Base-by-base conservation (phyloP, 2,888 invertebrate genomes). In the Lasioglossum oenotherae region DNA sequence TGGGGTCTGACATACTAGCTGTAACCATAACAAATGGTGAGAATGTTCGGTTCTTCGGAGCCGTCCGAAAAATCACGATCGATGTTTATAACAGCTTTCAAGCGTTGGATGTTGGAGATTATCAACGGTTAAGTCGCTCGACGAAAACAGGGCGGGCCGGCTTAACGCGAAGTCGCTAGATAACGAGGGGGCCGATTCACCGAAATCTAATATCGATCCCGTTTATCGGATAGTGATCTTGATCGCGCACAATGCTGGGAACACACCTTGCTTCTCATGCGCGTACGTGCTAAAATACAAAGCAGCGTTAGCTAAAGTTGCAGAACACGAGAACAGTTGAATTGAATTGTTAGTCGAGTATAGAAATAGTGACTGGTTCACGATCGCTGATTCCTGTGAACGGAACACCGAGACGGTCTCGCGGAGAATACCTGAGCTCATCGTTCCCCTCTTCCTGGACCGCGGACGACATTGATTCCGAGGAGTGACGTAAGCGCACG, bases 401-500 rank as follows among this genome's bases (percentile, higher is more conserved):
- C 35, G 19, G 38, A 64, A 27, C 46, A 19, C 23, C 44, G 60
- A 71, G 53, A 19, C 35, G 79, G 53, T 79, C 81, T 80, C 67
- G 79, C 27, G 74, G 31, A 44, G 19, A 27, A 27, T 74, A 75
- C 80, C 72, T 78, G 74, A 53, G 35, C 69, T 77, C 82, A 69
- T 19, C 23, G 67, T 67, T 67, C 35, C 35, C 8, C 35, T 67
- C 35, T 67, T 87, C 64, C 57, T 83, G 60, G 75, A 0, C 23
- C n/a, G 2, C 27, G 41, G n/a, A 38, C 75, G 69, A 67, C 77
- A 81, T 83, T 49, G 87, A 77, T 79, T 79, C 67, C 74, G 27
- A 74, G 64, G 69, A 69, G 75, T 87, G 87, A 87, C 86, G 86
- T 72, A 80, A 87, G 73, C n/a, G 44, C 38, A 78, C 71, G 79